Evolutionary conservation across 2,888 invertebrate genomes (phyloP).

Genomic region (Chrysolina haemoptera): DNA sequence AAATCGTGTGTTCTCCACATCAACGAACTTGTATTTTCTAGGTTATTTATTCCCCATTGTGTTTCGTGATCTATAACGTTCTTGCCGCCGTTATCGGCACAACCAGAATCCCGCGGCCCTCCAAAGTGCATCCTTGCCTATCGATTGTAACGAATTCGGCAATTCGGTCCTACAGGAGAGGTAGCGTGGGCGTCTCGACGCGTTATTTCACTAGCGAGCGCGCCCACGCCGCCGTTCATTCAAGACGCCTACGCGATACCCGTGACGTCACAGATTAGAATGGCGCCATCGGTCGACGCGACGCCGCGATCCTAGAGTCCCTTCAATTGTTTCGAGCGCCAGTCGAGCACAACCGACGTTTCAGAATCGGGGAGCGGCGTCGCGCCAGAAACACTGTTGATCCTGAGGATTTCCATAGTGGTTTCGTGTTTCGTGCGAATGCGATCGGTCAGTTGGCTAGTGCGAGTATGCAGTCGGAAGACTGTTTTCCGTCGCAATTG

Average conservation of each 20-base stretch:
- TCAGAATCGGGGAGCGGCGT: neutral
- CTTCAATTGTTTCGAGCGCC: slow-evolving; percentile 26
- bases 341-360: slow-evolving; percentile 19
- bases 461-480: neutral
- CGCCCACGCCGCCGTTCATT: slow-evolving; percentile 67
- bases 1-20: no score
- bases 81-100: neutral
- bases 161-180: slow-evolving; percentile 9
- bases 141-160: slow-evolving; percentile 34
- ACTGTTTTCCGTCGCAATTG: neutral
- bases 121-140: slow-evolving; percentile 14
- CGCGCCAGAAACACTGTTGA: slow-evolving; percentile 8
- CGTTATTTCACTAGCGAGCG: slow-evolving; percentile 35
- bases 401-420: neutral
- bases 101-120: neutral
- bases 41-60: no score
- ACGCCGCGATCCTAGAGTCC: slow-evolving; percentile 33
- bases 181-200: slow-evolving; percentile 49
- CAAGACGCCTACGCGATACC: slow-evolving; percentile 68
- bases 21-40: no score
- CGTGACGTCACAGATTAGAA: slow-evolving; percentile 75
- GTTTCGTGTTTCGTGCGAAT: neutral
- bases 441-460: neutral
- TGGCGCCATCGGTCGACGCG: slow-evolving; percentile 61
- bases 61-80: neutral